A percentile compares a stretch with the other conserved stretches of the same genome.
Evolutionary conservation across 2,113 vertebrate genomes (phyloP).

Genomic region (Okapia johnstoni): DNA sequence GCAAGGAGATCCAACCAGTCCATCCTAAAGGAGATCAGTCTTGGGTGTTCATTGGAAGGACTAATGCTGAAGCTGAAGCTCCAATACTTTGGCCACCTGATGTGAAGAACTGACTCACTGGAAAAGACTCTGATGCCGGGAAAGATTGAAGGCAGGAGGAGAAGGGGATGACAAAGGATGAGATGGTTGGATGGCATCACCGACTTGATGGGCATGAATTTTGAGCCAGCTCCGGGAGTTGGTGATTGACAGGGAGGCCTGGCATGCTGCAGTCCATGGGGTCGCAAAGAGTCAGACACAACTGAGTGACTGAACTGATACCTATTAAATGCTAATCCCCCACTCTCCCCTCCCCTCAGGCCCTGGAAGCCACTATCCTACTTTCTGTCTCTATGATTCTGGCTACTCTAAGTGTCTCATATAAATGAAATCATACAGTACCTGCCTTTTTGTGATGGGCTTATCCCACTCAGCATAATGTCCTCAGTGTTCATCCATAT

Average conservation of each 20-base stretch:
- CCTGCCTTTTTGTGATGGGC: neutral
- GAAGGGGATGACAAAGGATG: rapidly evolving
- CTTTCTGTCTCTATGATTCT: neutral
- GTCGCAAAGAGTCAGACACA: neutral
- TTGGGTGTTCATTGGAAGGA: neutral
- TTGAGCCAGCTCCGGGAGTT: neutral
- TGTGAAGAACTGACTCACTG: neutral
- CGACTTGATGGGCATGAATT: neutral
- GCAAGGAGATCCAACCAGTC: neutral
- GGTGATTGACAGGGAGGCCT: neutral
- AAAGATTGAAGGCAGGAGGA: neutral
- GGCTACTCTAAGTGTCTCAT: neutral
- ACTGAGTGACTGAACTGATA: neutral
- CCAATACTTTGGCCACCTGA: neutral
- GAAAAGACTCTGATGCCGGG: neutral
- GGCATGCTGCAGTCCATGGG: neutral
- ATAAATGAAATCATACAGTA: neutral
- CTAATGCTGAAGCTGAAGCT: neutral
- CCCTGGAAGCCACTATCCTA: neutral
- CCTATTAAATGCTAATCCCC: neutral
- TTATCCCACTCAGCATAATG: neutral
- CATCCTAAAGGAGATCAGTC: neutral
- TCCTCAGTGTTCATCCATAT: neutral
- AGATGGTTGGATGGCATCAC: neutral
- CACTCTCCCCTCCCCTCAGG: neutral